Base-by-base conservation (phyloP, 2,888 invertebrate species). In the Lamproptera curius region DNA sequence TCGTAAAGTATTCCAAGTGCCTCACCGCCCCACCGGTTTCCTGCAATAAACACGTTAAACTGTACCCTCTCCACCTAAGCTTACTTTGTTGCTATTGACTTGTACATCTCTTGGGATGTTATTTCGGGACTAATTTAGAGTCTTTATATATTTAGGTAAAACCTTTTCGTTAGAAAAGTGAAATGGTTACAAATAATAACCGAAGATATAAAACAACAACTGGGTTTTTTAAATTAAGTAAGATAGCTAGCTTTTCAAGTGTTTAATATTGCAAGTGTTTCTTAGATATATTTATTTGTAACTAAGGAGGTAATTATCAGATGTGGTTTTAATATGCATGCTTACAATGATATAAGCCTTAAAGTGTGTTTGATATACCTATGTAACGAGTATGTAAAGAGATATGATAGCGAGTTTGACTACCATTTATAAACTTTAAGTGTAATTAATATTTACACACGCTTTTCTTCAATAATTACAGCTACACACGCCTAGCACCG, bases 1-100 rank as follows among this genome's bases (percentile, higher is more conserved):
- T 79, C 73, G 73, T 76, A 75, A 77, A 75, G 70, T 67, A 42
- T 33, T 11, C 33, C 4, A 16, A 28, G 31, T 15, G 15, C 15
- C 26, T 43, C 20, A 35, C 34, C 42, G 14, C 34, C 42, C 16
- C 28, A 39, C 31, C 70, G 66, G 69, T 50, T 43, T 42, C 51
- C 44, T 46, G 33, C 9, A n/a, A 28, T 35, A 31, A 40, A 35
- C n/a, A 41, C n/a, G 15, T 1, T 35, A 51, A 51, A 56, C 51
- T 50, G 54, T 53, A 42, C 51, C 51, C 52, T 56, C 53, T 46
- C 42, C 45, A 42, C 35, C 17, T 16, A 9, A 14, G 16, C 16
- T 16, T 34, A 20, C 16, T 23, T 33, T 46, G 31, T 31, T n/a
- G n/a, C n/a, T n/a, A n/a, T n/a, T n/a, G n/a, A n/a, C n/a, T n/a